Conservation (phyloP, 2,888 invertebrate species). For the Ephialtes manifestator region DNA sequence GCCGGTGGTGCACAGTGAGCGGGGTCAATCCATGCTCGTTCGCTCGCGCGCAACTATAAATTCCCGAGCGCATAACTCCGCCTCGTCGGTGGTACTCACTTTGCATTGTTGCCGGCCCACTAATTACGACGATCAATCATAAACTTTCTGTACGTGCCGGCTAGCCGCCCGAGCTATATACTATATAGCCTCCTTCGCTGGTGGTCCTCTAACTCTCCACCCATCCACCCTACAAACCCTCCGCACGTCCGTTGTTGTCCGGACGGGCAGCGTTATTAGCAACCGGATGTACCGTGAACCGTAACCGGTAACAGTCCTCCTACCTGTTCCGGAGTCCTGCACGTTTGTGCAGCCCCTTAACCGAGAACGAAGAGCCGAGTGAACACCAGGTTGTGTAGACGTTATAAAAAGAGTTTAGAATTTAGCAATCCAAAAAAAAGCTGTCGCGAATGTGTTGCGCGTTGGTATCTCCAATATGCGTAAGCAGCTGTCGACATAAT, state of each 20-base stretch:
- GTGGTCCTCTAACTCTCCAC: slow-evolving; percentile 21
- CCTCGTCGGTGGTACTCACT: slow-evolving; percentile 72
- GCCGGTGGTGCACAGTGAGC: slow-evolving; percentile 11
- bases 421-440: background rate
- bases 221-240: slow-evolving; percentile 2
- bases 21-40: slow-evolving; percentile 55
- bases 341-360: background rate
- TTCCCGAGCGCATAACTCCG: slow-evolving; percentile 68
- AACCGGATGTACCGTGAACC: slow-evolving; percentile 66
- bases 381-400: background rate
- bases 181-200: slow-evolving; percentile 28
- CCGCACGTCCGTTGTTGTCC: slow-evolving; percentile 61
- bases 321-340: slow-evolving; percentile 35
- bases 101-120: slow-evolving; percentile 74
- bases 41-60: slow-evolving; percentile 64
- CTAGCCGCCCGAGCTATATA: slow-evolving; percentile 33
- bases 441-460: background rate
- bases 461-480: slow-evolving; percentile 8
- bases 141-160: slow-evolving; percentile 72
- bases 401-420: background rate
- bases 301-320: slow-evolving; percentile 57
- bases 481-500: slow-evolving; percentile 4
- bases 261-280: slow-evolving; percentile 69
- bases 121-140: slow-evolving; percentile 75
- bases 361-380: no score